Percentiles rank a stretch among this genome's conserved stretches.
Evolutionary conservation across 2,113 vertebrate species (phyloP).

Genomic region (Callipepla californica): DNA sequence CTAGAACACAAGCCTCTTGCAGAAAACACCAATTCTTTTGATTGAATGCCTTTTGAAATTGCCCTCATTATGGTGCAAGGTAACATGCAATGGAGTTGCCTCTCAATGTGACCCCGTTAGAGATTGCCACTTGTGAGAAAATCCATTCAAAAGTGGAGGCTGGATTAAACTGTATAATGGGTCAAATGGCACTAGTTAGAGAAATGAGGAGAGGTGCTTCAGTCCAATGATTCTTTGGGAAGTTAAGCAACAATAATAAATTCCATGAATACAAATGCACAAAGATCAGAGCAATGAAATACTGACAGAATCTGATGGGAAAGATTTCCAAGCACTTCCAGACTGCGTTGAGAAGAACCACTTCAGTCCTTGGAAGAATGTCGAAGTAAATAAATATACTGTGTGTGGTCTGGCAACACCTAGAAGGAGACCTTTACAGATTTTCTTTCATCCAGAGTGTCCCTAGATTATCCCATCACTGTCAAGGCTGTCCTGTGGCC

Average conservation of each 20-base stretch:
- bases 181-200: slow-evolving; percentile 81
- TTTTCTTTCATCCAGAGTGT: not conserved
- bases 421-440: not conserved
- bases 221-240: slow-evolving; percentile 75
- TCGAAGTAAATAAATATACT: not conserved
- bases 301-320: not conserved
- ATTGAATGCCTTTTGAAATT: slow-evolving; percentile 81
- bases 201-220: slow-evolving; percentile 78
- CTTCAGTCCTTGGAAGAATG: not conserved
- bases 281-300: slow-evolving; percentile 36
- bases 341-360: not conserved
- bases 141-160: slow-evolving; percentile 78
- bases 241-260: slow-evolving; percentile 81
- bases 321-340: not conserved
- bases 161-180: slow-evolving; percentile 76
- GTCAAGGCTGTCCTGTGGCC: not conserved
- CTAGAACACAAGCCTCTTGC: slow-evolving; percentile 56
- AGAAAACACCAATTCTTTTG: slow-evolving; percentile 76
- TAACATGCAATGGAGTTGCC: slow-evolving; percentile 65
- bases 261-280: slow-evolving; percentile 79
- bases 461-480: not conserved
- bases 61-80: slow-evolving; percentile 71
- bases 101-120: slow-evolving; percentile 77
- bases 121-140: slow-evolving; percentile 81
- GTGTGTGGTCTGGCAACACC: not conserved